Evolutionary conservation across 2,888 invertebrate species (phyloP).

Genomic region (Drosophila histrio): DNA sequence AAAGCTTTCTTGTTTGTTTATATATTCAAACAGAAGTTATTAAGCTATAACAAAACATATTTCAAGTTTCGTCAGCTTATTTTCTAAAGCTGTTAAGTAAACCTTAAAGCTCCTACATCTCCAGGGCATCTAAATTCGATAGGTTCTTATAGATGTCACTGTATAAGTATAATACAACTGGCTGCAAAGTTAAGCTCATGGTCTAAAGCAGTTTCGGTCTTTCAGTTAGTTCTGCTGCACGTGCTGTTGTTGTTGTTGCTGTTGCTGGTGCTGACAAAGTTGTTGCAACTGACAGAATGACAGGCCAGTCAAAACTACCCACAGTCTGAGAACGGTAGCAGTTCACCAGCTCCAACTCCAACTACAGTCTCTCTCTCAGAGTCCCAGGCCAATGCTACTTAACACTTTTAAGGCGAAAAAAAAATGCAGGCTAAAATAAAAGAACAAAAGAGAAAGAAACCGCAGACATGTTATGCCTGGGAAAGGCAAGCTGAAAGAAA

Average conservation of each 20-base stretch:
- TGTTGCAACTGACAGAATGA: constrained; percentile 73
- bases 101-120: not conserved
- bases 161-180: constrained; percentile 16
- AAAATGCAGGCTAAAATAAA: constrained; percentile 12
- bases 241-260: constrained; percentile 35
- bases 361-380: constrained; percentile 12
- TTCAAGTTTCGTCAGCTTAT: not conserved
- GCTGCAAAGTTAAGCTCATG: constrained; percentile 17
- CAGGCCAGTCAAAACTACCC: constrained; percentile 72
- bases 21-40: too few species aligned
- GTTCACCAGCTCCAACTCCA: constrained; percentile 17
- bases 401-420: constrained; percentile 39
- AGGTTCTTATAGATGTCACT: constrained; percentile 6
- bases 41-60: too few species aligned
- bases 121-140: not conserved
- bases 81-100: not conserved
- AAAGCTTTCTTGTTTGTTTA: too few species aligned
- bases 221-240: constrained; percentile 19
- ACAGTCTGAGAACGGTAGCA: constrained; percentile 38
- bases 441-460: constrained; percentile 29
- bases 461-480: constrained; percentile 54
- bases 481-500: constrained; percentile 49
- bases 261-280: constrained; percentile 42
- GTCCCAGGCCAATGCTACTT: constrained; percentile 44
- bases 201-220: constrained; percentile 7